Percentiles rank a stretch among this genome's conserved stretches.
phyloP scores from a whole-genome alignment of 2,113 vertebrate species.

The Clinocottus analis region DNA sequence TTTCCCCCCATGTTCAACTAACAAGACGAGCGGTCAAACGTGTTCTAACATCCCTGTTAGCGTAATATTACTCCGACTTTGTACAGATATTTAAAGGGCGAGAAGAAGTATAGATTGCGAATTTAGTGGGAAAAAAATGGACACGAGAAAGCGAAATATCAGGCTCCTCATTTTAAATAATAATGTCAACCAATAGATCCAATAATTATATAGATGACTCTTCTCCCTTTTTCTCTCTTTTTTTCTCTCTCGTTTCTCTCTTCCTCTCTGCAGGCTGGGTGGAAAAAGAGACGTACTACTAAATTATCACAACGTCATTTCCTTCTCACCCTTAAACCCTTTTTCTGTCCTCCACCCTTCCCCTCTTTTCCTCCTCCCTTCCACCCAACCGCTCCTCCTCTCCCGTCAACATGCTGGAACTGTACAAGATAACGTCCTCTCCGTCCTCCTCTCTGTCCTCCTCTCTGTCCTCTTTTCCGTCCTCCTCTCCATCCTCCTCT shows the following conservation, averaged over 20 bases:
- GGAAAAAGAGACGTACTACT: conserved; percentile 89
- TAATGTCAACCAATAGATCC: not conserved
- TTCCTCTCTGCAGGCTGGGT: conserved; percentile 84
- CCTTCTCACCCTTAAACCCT: conserved; percentile 51
- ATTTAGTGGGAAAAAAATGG: not conserved
- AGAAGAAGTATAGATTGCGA: not conserved
- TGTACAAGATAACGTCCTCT: conserved; percentile 67
- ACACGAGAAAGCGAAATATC: no score
- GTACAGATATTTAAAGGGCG: not conserved
- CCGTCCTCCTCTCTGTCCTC: conserved; percentile 21
- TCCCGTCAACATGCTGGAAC: conserved; percentile 31
- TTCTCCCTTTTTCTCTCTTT: conserved; percentile 12
- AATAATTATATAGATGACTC: conserved; percentile 5
- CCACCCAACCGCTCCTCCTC: conserved; percentile 12
- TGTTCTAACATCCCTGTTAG: not conserved
- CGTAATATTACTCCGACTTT: not conserved
- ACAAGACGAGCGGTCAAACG: no score
- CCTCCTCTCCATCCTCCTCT: conserved; percentile 32
- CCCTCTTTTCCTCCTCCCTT: conserved; percentile 11
- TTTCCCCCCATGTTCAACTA: no score
- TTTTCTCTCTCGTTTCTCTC: conserved; percentile 18
- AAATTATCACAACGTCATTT: conserved; percentile 79
- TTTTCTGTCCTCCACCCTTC: conserved; percentile 15
- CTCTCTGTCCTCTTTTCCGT: no score
- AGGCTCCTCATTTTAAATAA: not conserved